Evolutionary conservation across 2,113 vertebrate species (phyloP), one percentile per base, ranked within the genome.

Genomic region (Scortum barcoo): DNA sequence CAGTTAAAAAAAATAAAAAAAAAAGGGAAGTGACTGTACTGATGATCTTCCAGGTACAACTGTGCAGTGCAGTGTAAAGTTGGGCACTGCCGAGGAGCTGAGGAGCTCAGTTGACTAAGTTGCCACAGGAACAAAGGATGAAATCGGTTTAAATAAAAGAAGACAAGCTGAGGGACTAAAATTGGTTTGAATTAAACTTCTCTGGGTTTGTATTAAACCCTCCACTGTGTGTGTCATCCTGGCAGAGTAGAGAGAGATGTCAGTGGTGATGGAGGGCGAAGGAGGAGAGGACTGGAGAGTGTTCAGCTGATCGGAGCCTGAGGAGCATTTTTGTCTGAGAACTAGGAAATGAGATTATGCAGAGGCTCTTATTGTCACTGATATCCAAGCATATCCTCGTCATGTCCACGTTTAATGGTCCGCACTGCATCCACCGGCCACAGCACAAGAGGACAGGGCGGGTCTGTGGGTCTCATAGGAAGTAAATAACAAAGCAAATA

Each of bases 21-120:
- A n/a, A 63, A 68, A 61, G 53, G 16, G 8, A 28, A 71, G 61
- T 20, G 2, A 40, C 38, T 9, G 16, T 66, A 14, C 30, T 30
- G 72, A 42, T 66, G 30, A 30, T 83, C 16, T 24, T 24, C 40
- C 48, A 63, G 73, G 66, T 85, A 40, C 46, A 46, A 60, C 26
- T n/a, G 28, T 44, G 40, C 36, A 38, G 61, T 48, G 3, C 28
- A 50, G 53, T 77, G n/a, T 69, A 48, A 80, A 54, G 5, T 9
- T 24, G 11, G 13, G 22, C 6, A 38, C 33, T 78, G 44, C 20
- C 17, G 17, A 63, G 26, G 10, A 61, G 16, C 22, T 13, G 38
- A 36, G 3, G 7, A 14, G 8, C n/a, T 73, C 33, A 33, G 66
- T 9, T 11, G 10, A 26, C 13, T 66, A 22, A 6, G 61, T 48